phyloP scores from a whole-genome alignment of 2,888 invertebrate genomes.

The Entomobrya multifasciata region DNA sequence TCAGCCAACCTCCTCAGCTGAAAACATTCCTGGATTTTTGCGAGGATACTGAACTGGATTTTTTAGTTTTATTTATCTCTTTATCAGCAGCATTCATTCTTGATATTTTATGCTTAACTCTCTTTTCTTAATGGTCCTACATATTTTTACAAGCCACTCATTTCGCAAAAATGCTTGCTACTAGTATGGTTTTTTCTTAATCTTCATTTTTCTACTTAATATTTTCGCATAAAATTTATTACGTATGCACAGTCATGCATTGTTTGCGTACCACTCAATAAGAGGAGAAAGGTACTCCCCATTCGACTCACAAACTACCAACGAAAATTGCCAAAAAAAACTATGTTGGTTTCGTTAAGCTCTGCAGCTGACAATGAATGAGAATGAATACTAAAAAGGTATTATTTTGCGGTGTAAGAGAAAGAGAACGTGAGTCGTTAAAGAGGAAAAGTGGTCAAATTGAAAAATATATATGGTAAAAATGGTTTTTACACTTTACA shows the following conservation, averaged over 20 bases:
- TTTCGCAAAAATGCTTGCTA: neutral
- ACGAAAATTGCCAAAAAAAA: constrained; percentile 24
- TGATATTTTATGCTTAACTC: neutral
- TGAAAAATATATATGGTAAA: constrained; percentile 35
- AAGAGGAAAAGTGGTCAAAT: constrained; percentile 41
- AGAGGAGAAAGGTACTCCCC: neutral
- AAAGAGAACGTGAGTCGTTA: constrained; percentile 40
- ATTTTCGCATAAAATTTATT: constrained; percentile 22
- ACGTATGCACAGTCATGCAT: constrained; percentile 63
- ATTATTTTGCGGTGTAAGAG: constrained; percentile 49
- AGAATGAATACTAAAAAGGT: constrained; percentile 11
- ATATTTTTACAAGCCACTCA: neutral
- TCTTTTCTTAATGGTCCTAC: constrained; percentile 4
- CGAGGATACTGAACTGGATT: constrained; percentile 50
- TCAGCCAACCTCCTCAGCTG: neutral
- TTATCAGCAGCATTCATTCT: neutral
- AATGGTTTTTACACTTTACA: neutral
- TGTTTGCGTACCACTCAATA: neutral
- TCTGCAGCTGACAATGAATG: constrained; percentile 24
- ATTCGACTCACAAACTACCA: neutral
- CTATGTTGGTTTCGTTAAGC: neutral
- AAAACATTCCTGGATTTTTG: constrained; percentile 62
- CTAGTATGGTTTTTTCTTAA: neutral
- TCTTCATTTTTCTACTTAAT: neutral
- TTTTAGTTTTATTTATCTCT: constrained; percentile 36